These are phyloP conservation scores for Scrobipalpa costella DNA, from an alignment of 2,888 invertebrate species.

Conservation along the genomic window DNA sequence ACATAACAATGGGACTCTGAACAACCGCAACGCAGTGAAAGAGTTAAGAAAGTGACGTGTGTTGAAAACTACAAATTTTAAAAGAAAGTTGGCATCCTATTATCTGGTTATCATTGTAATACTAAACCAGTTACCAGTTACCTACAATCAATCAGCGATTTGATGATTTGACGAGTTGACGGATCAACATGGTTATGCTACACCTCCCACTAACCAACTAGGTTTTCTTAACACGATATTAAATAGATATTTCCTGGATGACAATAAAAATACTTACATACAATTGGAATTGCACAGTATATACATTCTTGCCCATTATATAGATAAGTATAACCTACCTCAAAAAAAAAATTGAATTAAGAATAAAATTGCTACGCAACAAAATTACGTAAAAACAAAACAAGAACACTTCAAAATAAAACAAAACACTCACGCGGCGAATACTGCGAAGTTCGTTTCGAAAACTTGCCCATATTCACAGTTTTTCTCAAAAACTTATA, in stretches of 20 bases:
- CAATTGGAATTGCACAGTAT: too few species aligned
- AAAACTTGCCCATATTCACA: constrained; percentile 40
- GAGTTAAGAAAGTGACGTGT: neutral
- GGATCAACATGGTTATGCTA: too few species aligned
- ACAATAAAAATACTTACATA: too few species aligned
- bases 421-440: constrained; percentile 32
- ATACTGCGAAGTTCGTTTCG: constrained; percentile 39
- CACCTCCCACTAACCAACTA: too few species aligned
- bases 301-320: too few species aligned
- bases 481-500: constrained; percentile 38
- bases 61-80: neutral
- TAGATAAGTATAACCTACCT: neutral
- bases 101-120: too few species aligned
- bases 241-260: too few species aligned
- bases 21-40: neutral
- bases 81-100: neutral
- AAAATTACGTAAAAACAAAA: neutral
- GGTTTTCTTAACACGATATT: too few species aligned
- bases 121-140: too few species aligned
- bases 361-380: neutral
- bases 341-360: neutral
- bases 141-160: too few species aligned
- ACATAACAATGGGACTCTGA: neutral
- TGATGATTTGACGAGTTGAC: too few species aligned
- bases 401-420: neutral